A percentile compares a stretch with the other conserved stretches of the same genome.
Conservation (phyloP, 2,797 vertebrate species). For the Danionella dracula region DNA sequence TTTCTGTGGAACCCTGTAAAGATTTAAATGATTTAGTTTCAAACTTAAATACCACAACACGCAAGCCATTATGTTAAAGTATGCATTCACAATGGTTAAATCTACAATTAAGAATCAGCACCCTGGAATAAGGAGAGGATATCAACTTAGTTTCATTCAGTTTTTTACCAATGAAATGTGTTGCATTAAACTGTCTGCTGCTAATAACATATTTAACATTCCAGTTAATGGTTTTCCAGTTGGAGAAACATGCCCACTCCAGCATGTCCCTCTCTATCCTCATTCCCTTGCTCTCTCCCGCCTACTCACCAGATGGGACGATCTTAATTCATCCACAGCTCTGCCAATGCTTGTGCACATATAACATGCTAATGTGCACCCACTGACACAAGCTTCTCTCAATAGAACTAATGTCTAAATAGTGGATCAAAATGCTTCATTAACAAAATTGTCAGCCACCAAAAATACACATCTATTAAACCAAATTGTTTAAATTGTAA, state of each 20-base stretch:
- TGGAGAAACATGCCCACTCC: conserved; percentile 1
- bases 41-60: not conserved
- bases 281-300: conserved; percentile 41
- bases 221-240: not conserved
- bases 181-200: not conserved
- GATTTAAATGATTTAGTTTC: not conserved
- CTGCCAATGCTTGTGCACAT: conserved; percentile 11
- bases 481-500: too few species aligned
- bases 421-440: not conserved
- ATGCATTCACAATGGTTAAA: not conserved
- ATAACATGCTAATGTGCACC: conserved; percentile 21
- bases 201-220: conserved; percentile 4
- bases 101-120: not conserved
- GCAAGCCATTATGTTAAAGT: not conserved
- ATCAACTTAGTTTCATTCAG: not conserved
- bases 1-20: conserved; percentile 92
- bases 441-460: too few species aligned
- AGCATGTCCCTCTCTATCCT: conserved; percentile 25
- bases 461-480: too few species aligned
- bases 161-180: not conserved
- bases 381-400: conserved; percentile 4
- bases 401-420: not conserved
- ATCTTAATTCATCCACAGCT: conserved; percentile 42
- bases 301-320: conserved; percentile 57
- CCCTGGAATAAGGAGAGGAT: not conserved